phyloP scores from a whole-genome alignment of 2,888 invertebrate genomes.

The Polylopha cassiicola region DNA sequence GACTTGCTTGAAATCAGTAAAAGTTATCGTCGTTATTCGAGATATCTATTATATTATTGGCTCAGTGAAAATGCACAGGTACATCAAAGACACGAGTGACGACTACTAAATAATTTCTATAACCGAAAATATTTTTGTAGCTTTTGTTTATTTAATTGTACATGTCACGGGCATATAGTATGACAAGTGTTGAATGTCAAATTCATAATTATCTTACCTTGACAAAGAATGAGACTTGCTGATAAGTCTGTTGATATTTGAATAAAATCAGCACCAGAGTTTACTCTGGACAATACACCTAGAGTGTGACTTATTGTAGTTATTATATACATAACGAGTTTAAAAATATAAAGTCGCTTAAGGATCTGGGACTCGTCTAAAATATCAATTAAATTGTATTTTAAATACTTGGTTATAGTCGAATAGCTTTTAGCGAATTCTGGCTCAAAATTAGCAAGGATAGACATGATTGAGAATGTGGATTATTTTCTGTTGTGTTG shows the following conservation, averaged over 20 bases:
- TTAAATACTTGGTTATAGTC: conserved; percentile 4
- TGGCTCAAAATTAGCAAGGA: conserved; percentile 6
- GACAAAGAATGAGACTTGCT: conserved; percentile 8
- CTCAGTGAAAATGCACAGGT: no score
- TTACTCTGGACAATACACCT: conserved; percentile 2
- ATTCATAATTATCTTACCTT: no score
- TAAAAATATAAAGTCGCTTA: not conserved
- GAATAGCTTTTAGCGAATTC: conserved; percentile 4
- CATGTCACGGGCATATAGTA: no score
- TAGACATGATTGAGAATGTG: conserved; percentile 10
- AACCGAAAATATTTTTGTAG: no score
- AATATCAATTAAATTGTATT: conserved; percentile 11
- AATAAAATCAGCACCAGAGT: conserved; percentile 9
- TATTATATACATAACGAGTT: conserved; percentile 4
- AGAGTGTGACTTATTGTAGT: conserved; percentile 3
- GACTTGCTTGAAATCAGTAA: no score
- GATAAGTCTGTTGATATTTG: conserved; percentile 12
- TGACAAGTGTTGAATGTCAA: no score
- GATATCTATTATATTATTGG: no score
- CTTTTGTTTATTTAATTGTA: no score
- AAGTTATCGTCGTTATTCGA: no score
- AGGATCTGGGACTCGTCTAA: conserved; percentile 1
- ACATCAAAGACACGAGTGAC: no score
- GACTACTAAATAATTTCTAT: no score
- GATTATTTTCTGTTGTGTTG: not conserved